phyloP scores from a whole-genome alignment of 2,888 invertebrate genomes.

The Phalangium opilio region DNA sequence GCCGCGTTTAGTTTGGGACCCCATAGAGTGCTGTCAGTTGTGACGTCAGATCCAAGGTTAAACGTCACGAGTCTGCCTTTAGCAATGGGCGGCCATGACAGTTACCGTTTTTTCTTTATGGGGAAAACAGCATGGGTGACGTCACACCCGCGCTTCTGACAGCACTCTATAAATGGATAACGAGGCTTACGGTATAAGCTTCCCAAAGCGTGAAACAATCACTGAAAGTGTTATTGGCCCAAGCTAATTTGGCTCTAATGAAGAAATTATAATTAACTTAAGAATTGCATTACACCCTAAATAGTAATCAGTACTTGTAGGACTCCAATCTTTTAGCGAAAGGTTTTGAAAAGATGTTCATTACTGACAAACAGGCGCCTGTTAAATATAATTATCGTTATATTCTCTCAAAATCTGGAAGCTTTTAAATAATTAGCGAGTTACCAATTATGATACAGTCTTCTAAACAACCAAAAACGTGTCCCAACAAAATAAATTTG shows the following conservation, averaged over 20 bases:
- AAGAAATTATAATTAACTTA: constrained; percentile 26
- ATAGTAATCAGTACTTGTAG: constrained; percentile 24
- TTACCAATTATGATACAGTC: constrained; percentile 65
- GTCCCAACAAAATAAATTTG: constrained; percentile 70
- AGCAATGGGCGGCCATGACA: too few species aligned
- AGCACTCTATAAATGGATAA: too few species aligned
- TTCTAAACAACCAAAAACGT: constrained; percentile 65
- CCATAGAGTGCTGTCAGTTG: too few species aligned
- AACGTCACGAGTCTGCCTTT: too few species aligned
- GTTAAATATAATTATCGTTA: constrained; percentile 24
- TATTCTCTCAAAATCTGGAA: too few species aligned
- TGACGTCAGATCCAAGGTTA: too few species aligned
- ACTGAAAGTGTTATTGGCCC: constrained; percentile 67
- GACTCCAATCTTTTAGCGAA: constrained; percentile 46
- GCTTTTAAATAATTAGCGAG: neutral
- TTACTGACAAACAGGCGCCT: constrained; percentile 69
- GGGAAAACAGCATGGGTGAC: too few species aligned
- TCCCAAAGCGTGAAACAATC: constrained; percentile 68
- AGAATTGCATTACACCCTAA: too few species aligned
- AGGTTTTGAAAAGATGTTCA: constrained; percentile 59
- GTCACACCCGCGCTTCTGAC: too few species aligned
- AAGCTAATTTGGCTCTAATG: constrained; percentile 55
- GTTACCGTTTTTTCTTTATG: too few species aligned
- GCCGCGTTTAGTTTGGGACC: too few species aligned
- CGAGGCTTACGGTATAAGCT: constrained; percentile 55